These are phyloP conservation scores for Drosophila lini DNA, from an alignment of 1,140 invertebrate genomes.

Conservation along the genomic window DNA sequence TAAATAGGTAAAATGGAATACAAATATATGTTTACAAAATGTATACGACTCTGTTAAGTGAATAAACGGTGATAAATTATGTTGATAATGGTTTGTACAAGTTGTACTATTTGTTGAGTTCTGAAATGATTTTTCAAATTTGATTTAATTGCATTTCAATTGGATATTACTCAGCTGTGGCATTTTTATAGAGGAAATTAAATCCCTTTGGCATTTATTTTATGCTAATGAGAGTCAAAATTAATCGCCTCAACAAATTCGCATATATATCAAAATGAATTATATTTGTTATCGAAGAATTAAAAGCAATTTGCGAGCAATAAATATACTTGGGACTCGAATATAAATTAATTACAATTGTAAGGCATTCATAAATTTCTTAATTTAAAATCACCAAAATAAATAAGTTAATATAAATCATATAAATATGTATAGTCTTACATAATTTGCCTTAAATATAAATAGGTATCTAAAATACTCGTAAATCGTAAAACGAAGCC, in stretches of 20 bases:
- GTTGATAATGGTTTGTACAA: background rate
- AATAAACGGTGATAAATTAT: conserved; percentile 4
- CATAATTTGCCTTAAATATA: background rate
- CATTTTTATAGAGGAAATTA: background rate
- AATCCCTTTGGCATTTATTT: background rate
- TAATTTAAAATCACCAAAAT: background rate
- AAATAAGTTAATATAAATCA: background rate
- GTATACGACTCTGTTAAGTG: background rate
- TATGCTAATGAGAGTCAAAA: conserved; percentile 17
- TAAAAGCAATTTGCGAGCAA: background rate
- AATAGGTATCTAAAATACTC: background rate
- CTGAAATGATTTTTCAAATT: background rate
- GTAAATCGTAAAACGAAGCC: background rate
- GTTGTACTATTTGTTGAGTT: background rate
- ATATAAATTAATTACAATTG: too few relatives aligned
- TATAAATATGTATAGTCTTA: background rate
- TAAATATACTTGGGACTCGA: background rate
- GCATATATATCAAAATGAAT: background rate
- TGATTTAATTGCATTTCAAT: conserved; percentile 14
- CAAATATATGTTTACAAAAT: conserved; percentile 3
- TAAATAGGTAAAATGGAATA: conserved; percentile 18
- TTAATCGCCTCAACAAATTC: conserved; percentile 2
- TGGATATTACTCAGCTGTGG: background rate
- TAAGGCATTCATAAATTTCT: background rate
- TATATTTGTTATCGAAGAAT: background rate